These are phyloP conservation scores for Erpobdella octoculata DNA, from an alignment of 2,888 invertebrate genomes.

Conservation along the genomic window DNA sequence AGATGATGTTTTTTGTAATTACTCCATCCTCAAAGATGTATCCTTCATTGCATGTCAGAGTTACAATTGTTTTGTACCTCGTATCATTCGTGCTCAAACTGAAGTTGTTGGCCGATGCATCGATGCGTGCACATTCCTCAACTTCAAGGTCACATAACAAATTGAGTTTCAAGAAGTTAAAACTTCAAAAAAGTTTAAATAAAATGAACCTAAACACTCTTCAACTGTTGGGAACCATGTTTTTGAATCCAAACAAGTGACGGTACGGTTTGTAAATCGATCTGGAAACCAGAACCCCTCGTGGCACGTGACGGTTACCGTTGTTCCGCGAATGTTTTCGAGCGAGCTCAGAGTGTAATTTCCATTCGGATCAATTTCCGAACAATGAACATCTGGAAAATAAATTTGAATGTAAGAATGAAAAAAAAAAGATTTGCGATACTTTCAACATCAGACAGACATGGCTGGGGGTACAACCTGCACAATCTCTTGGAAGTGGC, in stretches of 20 bases:
- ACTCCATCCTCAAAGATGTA: not conserved
- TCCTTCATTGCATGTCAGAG: not conserved
- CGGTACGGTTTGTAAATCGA: not conserved
- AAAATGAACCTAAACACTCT: not conserved
- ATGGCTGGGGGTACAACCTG: no score
- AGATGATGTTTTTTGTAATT: no score
- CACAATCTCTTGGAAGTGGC: no score
- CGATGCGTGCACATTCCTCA: not conserved
- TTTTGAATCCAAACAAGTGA: not conserved
- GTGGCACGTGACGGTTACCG: slow-evolving; percentile 9
- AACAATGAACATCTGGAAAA: slow-evolving; percentile 7
- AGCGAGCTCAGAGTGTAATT: not conserved
- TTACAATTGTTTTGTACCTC: not conserved
- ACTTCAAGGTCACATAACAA: no score
- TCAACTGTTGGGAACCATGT: not conserved
- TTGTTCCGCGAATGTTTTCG: not conserved
- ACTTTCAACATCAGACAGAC: no score
- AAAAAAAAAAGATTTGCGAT: no score
- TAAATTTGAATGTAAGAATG: no score
- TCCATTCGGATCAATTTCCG: not conserved
- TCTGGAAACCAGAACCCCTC: not conserved
- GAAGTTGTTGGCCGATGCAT: not conserved
- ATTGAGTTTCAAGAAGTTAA: no score
- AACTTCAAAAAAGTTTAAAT: no score
- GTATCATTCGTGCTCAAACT: not conserved